Conservation (phyloP, 2,113 vertebrate species). For the Chamaea fasciata region DNA sequence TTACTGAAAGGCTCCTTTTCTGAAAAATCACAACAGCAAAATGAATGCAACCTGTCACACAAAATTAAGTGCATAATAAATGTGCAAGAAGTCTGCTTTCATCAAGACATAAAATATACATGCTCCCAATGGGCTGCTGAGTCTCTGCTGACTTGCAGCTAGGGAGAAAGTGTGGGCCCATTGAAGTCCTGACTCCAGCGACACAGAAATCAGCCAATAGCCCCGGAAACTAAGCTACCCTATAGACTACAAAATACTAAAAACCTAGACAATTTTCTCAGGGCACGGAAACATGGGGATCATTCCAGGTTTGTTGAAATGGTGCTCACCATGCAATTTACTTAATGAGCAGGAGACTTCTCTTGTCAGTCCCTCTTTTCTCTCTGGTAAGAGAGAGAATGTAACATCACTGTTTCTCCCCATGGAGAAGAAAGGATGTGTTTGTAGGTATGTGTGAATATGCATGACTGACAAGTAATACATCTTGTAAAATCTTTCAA, state of each 20-base stretch:
- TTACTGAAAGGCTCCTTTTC: not conserved
- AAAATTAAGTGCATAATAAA: not conserved
- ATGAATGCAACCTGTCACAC: not conserved
- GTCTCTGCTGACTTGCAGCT: not conserved
- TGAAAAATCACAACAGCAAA: not conserved
- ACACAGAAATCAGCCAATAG: not conserved
- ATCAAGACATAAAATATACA: not conserved
- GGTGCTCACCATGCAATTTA: not conserved
- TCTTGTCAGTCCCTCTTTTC: not conserved
- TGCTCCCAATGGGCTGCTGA: not conserved
- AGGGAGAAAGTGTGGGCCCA: not conserved
- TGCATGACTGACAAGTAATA: not conserved
- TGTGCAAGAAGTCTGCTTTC: not conserved
- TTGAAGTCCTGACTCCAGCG: accelerated
- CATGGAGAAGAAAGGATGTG: not conserved
- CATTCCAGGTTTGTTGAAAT: not conserved
- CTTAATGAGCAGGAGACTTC: not conserved
- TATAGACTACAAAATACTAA: not conserved
- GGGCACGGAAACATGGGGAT: not conserved
- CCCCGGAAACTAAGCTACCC: not conserved
- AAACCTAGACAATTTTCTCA: not conserved
- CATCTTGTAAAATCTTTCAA: not conserved
- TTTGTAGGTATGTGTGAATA: not conserved
- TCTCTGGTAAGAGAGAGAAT: not conserved
- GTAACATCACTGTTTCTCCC: not conserved